Conservation (phyloP, 2,888 invertebrate species). For the Artemia sinica region DNA sequence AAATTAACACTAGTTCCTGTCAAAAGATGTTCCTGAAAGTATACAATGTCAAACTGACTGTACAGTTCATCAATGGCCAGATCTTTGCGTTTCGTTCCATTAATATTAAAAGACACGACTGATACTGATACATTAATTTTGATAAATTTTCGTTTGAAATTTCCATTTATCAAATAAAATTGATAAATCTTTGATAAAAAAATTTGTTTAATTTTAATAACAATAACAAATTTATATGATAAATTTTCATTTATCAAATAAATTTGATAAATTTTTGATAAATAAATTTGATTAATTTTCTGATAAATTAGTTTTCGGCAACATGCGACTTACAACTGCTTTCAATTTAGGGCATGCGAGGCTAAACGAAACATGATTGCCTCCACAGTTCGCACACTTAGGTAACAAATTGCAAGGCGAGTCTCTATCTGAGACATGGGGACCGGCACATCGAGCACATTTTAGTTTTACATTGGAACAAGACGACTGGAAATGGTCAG, state of each 20-base stretch:
- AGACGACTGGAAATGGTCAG: slow-evolving; percentile 10
- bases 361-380: slow-evolving; percentile 9
- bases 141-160: too few relatives aligned
- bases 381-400: slow-evolving; percentile 7
- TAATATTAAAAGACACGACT: slow-evolving; percentile 5
- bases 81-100: background rate
- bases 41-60: too few relatives aligned
- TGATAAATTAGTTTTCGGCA: background rate
- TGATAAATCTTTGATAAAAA: too few relatives aligned
- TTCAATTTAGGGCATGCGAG: slow-evolving; percentile 7
- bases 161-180: too few relatives aligned
- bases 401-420: too few relatives aligned
- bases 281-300: too few relatives aligned
- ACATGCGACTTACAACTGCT: slow-evolving; percentile 3
- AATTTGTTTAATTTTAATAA: too few relatives aligned
- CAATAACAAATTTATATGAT: too few relatives aligned
- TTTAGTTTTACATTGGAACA: slow-evolving; percentile 2
- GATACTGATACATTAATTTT: background rate
- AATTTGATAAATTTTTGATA: too few relatives aligned
- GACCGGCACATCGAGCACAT: background rate
- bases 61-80: slow-evolving; percentile 9
- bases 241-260: too few relatives aligned
- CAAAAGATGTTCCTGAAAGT: slow-evolving; percentile 9
- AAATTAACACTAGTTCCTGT: too few relatives aligned
- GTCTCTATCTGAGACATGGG: background rate